Evolutionary conservation across 2,888 invertebrate species (phyloP).

Genomic region (Macaria liturata): DNA sequence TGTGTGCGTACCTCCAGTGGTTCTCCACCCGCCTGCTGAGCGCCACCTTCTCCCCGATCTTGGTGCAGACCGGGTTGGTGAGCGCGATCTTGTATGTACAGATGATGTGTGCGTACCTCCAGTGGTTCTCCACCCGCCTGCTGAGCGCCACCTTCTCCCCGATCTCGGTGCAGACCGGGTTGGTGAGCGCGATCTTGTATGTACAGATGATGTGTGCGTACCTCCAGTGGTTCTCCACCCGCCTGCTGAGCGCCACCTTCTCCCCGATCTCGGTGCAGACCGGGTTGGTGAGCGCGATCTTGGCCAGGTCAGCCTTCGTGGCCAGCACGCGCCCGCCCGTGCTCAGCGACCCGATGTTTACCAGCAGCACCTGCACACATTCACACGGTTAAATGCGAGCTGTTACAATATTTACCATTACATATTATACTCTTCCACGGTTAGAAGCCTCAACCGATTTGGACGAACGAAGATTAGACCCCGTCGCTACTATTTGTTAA

Average conservation of each 20-base stretch:
- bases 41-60: constrained; percentile 99
- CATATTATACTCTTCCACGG: too few species aligned
- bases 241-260: constrained; percentile 98
- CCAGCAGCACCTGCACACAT: constrained; percentile 89
- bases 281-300: constrained; percentile 97
- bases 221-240: constrained; percentile 99
- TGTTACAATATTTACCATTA: too few species aligned
- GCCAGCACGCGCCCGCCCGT: constrained; percentile 98
- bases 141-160: constrained; percentile 99
- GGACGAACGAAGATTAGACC: too few species aligned
- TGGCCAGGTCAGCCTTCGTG: constrained; percentile 97
- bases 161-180: constrained; percentile 99
- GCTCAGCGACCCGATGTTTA: constrained; percentile 99
- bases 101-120: constrained; percentile 87
- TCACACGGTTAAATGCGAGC: neutral
- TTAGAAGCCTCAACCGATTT: too few species aligned
- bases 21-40: constrained; percentile 99
- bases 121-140: constrained; percentile 99
- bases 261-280: constrained; percentile 99
- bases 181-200: constrained; percentile 95
- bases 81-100: constrained; percentile 90
- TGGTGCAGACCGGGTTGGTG: constrained; percentile 99
- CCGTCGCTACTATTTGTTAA: too few species aligned
- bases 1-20: constrained; percentile 94
- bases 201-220: constrained; percentile 54